Conservation (phyloP, 2,797 vertebrate species). For the Cercopithecus hamlyni region DNA sequence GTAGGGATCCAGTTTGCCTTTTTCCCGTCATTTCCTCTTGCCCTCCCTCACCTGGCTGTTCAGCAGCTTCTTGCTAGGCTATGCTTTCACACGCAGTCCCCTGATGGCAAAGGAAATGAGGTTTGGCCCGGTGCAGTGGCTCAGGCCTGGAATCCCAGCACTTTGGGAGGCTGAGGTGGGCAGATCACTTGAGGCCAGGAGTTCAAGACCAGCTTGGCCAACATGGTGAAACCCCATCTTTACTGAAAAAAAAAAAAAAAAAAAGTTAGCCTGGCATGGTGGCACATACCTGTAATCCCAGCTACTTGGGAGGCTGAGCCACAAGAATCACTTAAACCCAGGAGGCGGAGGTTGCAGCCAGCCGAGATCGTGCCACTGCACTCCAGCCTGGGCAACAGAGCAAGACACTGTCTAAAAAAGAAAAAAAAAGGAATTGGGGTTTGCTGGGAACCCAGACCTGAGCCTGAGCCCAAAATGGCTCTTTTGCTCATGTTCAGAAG, state of each 20-base stretch:
- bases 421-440: not conserved
- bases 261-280: not conserved
- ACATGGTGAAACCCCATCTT: not conserved
- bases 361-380: not conserved
- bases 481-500: not conserved
- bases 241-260: not conserved
- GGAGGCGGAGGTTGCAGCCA: not conserved
- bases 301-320: not conserved
- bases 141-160: not conserved
- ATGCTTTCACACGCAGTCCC: fast-evolving
- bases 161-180: not conserved
- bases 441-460: not conserved
- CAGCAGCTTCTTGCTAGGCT: not conserved
- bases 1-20: not conserved
- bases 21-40: fast-evolving
- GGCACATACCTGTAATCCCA: not conserved
- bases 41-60: fast-evolving
- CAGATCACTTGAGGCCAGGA: not conserved
- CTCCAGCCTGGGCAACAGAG: not conserved
- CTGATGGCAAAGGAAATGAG: not conserved
- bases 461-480: not conserved
- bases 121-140: not conserved
- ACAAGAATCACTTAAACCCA: not conserved
- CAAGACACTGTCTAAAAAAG: not conserved
- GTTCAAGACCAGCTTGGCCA: not conserved